Evolutionary conservation across 2,113 vertebrate species (phyloP).

Genomic region (Hippolais icterina): DNA sequence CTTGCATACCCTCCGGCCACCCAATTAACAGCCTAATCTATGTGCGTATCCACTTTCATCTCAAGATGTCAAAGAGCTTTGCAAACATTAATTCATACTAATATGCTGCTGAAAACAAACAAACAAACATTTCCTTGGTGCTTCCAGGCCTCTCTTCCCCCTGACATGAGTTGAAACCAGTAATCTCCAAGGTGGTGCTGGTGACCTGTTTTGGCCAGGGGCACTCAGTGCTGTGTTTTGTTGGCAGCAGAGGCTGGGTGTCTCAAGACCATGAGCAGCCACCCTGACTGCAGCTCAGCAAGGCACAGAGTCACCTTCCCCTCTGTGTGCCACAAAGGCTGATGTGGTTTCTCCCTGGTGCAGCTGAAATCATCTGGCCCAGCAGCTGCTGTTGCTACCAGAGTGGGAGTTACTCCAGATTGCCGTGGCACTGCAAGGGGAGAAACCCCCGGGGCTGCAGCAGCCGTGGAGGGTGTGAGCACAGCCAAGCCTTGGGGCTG

Average conservation of each 20-base stretch:
- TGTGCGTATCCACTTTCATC: slow-evolving; percentile 1
- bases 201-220: background rate
- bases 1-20: slow-evolving; percentile 2
- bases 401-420: rapidly evolving
- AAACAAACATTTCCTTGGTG: background rate
- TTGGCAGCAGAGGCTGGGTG: rapidly evolving
- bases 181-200: background rate
- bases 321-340: background rate
- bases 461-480: rapidly evolving
- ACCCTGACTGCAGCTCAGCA: background rate
- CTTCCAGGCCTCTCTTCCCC: background rate
- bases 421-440: rapidly evolving
- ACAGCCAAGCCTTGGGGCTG: background rate
- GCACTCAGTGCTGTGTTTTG: rapidly evolving
- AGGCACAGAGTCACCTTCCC: background rate
- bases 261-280: background rate
- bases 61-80: slow-evolving; percentile 20
- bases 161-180: background rate
- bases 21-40: slow-evolving; percentile 31
- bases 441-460: background rate
- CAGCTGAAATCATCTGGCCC: background rate
- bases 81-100: slow-evolving; percentile 26
- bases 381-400: background rate
- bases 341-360: background rate
- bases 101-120: background rate